A percentile compares a stretch with the other conserved stretches of the same genome.
Conservation (phyloP, 2,113 vertebrate genomes). For the Gasterosteus aculeatus region DNA sequence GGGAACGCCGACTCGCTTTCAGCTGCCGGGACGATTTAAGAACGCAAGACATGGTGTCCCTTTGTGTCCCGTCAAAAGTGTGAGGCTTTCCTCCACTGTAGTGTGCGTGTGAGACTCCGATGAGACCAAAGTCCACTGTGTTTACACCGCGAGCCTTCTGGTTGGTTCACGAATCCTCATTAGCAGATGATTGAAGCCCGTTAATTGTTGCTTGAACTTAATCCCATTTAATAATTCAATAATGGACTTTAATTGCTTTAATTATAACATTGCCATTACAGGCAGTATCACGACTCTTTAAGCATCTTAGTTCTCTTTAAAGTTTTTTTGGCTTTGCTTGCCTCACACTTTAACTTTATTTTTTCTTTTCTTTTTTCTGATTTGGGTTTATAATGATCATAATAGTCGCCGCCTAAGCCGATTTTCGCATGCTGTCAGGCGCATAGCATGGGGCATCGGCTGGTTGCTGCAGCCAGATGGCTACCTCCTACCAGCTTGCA, state of each 20-base stretch:
- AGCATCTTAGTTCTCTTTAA: constrained; percentile 15
- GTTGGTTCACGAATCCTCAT: constrained; percentile 8
- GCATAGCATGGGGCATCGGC: constrained; percentile 70
- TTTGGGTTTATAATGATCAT: constrained; percentile 52
- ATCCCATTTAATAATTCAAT: constrained; percentile 1
- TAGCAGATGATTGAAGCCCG: constrained; percentile 1
- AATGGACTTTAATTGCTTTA: neutral
- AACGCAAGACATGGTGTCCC: constrained; percentile 35
- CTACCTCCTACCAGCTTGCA: constrained; percentile 85
- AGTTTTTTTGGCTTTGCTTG: constrained; percentile 6
- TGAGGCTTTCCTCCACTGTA: constrained; percentile 81
- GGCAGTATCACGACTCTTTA: constrained; percentile 11
- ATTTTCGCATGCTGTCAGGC: constrained; percentile 74
- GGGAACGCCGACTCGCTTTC: constrained; percentile 40
- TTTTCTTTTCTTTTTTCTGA: neutral
- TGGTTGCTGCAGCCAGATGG: constrained; percentile 71
- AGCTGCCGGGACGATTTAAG: constrained; percentile 67
- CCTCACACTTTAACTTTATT: neutral
- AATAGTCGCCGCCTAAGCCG: constrained; percentile 65
- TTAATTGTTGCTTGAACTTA: constrained; percentile 4
- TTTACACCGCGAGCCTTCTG: constrained; percentile 1
- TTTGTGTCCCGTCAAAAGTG: constrained; percentile 43
- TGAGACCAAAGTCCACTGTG: constrained; percentile 7
- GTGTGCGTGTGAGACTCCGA: constrained; percentile 6
- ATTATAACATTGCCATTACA: constrained; percentile 28